A percentile compares a stretch with the other conserved stretches of the same genome.
Evolutionary conservation across 1,140 invertebrate genomes (phyloP).

Genomic region (Cepaea nemoralis): DNA sequence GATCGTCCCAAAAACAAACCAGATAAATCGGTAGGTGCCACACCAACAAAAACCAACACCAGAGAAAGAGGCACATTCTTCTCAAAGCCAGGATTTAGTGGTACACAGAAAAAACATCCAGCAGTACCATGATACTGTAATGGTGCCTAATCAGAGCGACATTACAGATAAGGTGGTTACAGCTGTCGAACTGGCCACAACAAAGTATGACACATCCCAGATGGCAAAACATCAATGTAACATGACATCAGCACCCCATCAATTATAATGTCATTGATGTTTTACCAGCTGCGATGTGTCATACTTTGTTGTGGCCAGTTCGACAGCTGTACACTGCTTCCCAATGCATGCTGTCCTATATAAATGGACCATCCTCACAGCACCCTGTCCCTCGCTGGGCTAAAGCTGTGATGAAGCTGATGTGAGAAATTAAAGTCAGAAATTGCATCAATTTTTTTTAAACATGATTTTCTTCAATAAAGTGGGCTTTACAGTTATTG

Average conservation of each 20-base stretch:
- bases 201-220: background rate
- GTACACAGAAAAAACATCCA: background rate
- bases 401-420: conserved; percentile 8
- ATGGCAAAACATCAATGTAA: background rate
- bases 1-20: conserved; percentile 20
- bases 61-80: background rate
- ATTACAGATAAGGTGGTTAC: conserved; percentile 20
- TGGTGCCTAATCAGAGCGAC: background rate
- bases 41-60: background rate
- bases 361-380: background rate
- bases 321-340: conserved; percentile 17
- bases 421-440: conserved; percentile 1
- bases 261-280: too few species aligned
- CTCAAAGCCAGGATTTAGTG: background rate
- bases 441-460: background rate
- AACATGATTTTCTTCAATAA: conserved; percentile 10
- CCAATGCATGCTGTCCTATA: background rate
- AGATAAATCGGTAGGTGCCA: background rate
- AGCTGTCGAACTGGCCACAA: background rate
- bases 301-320: background rate
- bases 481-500: background rate
- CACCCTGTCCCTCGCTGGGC: conserved; percentile 6
- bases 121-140: conserved; percentile 2
- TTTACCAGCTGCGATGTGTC: background rate
- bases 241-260: background rate